phyloP scores from a whole-genome alignment of 2,797 vertebrate genomes.

The Simalia tracyae region DNA sequence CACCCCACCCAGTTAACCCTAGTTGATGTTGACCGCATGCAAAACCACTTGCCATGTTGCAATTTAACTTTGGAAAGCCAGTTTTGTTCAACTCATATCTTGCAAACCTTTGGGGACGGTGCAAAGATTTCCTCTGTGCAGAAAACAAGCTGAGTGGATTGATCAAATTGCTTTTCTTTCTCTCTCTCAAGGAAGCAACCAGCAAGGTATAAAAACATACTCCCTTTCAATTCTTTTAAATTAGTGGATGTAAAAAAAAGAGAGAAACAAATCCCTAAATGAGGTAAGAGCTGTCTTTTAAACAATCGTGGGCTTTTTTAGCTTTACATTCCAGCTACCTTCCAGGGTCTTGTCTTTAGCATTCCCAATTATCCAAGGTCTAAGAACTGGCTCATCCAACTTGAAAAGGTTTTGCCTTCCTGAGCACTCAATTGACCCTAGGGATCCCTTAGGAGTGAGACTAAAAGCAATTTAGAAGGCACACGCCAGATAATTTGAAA shows the following conservation, averaged over 20 bases:
- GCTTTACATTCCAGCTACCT: not conserved
- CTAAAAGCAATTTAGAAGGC: conserved; percentile 23
- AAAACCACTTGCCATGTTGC: not conserved
- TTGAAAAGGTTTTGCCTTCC: not conserved
- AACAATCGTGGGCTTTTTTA: not conserved
- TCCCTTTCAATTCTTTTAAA: conserved; percentile 39
- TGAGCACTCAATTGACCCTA: not conserved
- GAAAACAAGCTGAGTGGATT: not conserved
- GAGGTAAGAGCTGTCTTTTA: not conserved
- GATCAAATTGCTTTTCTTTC: not conserved
- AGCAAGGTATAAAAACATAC: conserved; percentile 14
- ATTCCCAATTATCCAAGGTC: fast-evolving
- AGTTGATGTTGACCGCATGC: not conserved
- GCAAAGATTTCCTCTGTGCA: not conserved
- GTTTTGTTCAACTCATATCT: not conserved
- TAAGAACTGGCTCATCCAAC: not conserved
- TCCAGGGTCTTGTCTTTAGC: not conserved
- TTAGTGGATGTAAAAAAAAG: not conserved
- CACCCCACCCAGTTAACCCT: not conserved
- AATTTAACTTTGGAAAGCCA: not conserved
- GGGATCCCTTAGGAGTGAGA: not conserved
- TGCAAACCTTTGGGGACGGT: not conserved
- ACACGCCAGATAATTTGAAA: not conserved
- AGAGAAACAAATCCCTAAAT: conserved; percentile 2
- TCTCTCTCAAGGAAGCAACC: conserved; percentile 28